Base-by-base conservation (phyloP, 2,888 invertebrate species). In the Hanleya hanleyi region DNA sequence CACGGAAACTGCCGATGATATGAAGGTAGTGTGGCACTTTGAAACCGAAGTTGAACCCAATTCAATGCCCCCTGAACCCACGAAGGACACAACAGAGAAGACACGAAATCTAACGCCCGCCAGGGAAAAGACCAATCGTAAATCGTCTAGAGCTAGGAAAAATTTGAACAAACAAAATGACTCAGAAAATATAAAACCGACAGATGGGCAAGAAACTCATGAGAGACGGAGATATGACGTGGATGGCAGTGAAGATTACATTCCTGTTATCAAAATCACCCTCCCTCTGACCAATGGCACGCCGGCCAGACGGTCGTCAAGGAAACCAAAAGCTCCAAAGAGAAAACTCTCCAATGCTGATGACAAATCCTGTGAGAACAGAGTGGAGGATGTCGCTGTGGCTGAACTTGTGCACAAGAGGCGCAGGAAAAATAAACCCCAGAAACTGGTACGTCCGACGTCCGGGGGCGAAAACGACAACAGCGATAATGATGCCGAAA, bases 361-460 rank as follows among this genome's bases (percentile, higher is more conserved):
- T 41, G 18, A 12, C 18, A 18, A 12, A 12, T 41, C 9, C 18
- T 41, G 9, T 9, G 26, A 29, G 57, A 32, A 57, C 32, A 32
- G 57, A 26, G 12, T 15, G 4, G 4, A 15, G 29, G 57, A 57
- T 57, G 12, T 29, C 15, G 4, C 57, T 15, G 32, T 57, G 7
- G 47, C n/a, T 47, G 47, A 57, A 35, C 36, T 22, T 15, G 36
- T 29, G 4, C 38, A 18, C 1, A 64, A 37, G 9, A 15, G 64
- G n/a, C 37, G 35, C 15, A 35, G 64, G 36, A 64, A 57, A 26
- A 57, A 57, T 32, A 57, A 29, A 57, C 57, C 57, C 57, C 57
- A 57, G 22, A 57, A 57, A 29, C 57, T 57, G 57, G 57, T 57
- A 32, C 57, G 29, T 15, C 32, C 26, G 15, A 15, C 22, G 32